Conservation (phyloP, 2,888 invertebrate species). For the Rhagium mordax region DNA sequence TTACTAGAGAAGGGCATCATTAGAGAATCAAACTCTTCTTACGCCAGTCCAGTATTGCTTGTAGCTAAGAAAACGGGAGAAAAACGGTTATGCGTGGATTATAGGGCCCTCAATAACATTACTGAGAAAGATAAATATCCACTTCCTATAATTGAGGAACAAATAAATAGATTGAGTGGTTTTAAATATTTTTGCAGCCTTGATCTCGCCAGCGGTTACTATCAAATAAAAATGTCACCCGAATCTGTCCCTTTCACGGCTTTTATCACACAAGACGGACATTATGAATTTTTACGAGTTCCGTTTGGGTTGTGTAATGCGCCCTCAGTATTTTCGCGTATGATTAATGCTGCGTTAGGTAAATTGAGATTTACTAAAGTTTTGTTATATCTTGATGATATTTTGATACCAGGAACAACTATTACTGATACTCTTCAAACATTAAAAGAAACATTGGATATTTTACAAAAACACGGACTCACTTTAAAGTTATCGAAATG, state of each 20-base stretch:
- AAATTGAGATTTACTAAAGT: not conserved
- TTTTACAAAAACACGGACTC: not conserved
- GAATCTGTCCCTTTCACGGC: not conserved
- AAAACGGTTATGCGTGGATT: slow-evolving; percentile 12
- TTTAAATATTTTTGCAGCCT: slow-evolving; percentile 17
- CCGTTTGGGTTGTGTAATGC: too few species aligned
- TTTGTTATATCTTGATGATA: not conserved
- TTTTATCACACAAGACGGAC: too few species aligned
- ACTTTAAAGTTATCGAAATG: slow-evolving; percentile 12
- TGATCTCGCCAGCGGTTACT: not conserved
- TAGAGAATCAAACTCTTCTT: not conserved
- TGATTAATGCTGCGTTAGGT: not conserved
- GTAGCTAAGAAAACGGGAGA: slow-evolving; percentile 23
- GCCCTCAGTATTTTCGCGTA: not conserved
- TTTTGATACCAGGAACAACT: not conserved
- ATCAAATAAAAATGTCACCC: not conserved
- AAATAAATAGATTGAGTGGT: slow-evolving; percentile 7
- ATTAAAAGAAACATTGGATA: not conserved
- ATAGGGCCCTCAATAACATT: not conserved
- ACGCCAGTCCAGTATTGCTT: slow-evolving; percentile 19
- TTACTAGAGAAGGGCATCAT: not conserved
- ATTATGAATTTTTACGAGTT: too few species aligned
- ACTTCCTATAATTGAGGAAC: slow-evolving; percentile 22
- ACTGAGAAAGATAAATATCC: slow-evolving; percentile 18
- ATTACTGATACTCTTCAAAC: not conserved